Percentiles rank a stretch among this genome's conserved stretches.
These are phyloP conservation scores for Mus musculus DNA, from an alignment of 2,113 vertebrate genomes.

Conservation along the genomic window DNA sequence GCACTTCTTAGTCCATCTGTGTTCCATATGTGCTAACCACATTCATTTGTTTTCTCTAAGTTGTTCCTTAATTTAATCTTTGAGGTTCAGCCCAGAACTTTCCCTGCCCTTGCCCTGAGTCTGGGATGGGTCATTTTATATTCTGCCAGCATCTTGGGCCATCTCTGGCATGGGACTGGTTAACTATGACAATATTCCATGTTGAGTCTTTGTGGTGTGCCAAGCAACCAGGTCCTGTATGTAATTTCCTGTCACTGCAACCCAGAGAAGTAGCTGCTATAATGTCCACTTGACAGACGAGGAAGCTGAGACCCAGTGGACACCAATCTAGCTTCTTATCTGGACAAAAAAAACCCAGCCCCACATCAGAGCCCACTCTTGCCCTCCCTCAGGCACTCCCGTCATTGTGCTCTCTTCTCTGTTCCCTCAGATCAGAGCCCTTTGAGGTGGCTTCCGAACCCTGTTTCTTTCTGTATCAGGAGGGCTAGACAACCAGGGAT, in stretches of 20 bases:
- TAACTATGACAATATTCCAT: neutral
- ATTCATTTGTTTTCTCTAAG: neutral
- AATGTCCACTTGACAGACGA: neutral
- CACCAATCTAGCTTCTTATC: too few species aligned
- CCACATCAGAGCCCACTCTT: neutral
- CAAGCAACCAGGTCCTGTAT: neutral
- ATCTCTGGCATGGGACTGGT: rapidly evolving
- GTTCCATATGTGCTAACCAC: neutral
- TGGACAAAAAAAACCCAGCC: neutral
- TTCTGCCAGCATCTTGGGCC: too few species aligned
- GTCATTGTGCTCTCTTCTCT: neutral
- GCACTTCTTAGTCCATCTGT: neutral
- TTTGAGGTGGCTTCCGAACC: rapidly evolving
- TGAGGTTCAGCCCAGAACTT: neutral
- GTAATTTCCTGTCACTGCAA: neutral
- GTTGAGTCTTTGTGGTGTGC: neutral
- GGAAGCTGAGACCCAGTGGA: neutral
- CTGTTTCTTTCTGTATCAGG: neutral
- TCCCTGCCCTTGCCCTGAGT: neutral
- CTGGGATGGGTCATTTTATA: neutral
- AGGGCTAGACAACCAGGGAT: neutral
- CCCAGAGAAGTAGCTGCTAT: neutral
- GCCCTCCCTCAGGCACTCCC: rapidly evolving
- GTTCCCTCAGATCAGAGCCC: neutral
- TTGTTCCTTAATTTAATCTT: neutral